Conservation (phyloP, 2,888 invertebrate species). For the Argyra leucocephala region DNA sequence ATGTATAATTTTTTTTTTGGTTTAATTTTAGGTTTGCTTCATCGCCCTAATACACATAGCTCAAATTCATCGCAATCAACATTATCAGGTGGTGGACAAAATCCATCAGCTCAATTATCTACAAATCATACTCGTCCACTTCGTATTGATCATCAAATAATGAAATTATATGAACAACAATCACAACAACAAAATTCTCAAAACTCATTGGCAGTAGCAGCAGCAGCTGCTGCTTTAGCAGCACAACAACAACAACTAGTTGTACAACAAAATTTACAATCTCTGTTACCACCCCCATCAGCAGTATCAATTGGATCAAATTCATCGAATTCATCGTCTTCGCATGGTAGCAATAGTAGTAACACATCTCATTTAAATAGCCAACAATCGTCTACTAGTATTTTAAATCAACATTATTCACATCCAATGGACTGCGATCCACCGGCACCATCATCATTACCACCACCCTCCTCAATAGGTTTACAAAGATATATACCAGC, state of each 20-base stretch:
- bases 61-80: constrained; percentile 28
- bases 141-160: constrained; percentile 24
- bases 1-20: neutral
- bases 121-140: constrained; percentile 25
- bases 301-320: constrained; percentile 23
- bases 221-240: constrained; percentile 10
- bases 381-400: constrained; percentile 22
- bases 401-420: constrained; percentile 31
- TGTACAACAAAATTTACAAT: constrained; percentile 32
- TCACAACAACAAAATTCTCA: constrained; percentile 22
- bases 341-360: constrained; percentile 19
- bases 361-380: neutral
- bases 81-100: constrained; percentile 16
- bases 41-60: constrained; percentile 32
- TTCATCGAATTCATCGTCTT: constrained; percentile 23
- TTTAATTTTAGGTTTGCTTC: constrained; percentile 32
- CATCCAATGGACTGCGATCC: constrained; percentile 73
- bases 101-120: constrained; percentile 9
- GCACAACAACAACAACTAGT: constrained; percentile 22
- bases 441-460: constrained; percentile 44
- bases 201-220: constrained; percentile 11
- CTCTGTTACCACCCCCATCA: constrained; percentile 29
- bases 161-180: constrained; percentile 28
- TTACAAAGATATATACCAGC: constrained; percentile 20
- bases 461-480: constrained; percentile 16